Conservation (phyloP, 1,140 invertebrate genomes). For the Halesus radiatus region DNA sequence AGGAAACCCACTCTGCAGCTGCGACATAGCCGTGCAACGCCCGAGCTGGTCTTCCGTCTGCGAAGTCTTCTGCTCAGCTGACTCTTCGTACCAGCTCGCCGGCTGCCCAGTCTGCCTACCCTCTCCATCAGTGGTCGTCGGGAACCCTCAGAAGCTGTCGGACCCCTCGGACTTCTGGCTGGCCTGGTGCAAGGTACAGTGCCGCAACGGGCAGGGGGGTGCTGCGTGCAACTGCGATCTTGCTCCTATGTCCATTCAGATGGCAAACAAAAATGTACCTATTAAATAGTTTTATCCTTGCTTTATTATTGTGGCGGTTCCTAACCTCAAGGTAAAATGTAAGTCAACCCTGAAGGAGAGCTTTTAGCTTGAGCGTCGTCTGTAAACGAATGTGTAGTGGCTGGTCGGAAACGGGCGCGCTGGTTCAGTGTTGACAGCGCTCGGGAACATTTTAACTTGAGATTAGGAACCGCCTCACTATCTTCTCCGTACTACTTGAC, state of each 20-base stretch:
- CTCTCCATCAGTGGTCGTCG: background rate
- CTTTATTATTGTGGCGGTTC: background rate
- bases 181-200: conserved; percentile 63
- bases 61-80: conserved; percentile 59
- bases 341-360: no score
- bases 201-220: conserved; percentile 64
- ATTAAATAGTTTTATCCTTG: background rate
- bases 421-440: no score
- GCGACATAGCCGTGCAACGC: background rate
- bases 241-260: conserved; percentile 57
- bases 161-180: conserved; percentile 59
- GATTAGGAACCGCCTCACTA: no score
- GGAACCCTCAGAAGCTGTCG: background rate
- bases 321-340: background rate
- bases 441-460: no score
- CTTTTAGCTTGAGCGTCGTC: no score
- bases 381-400: no score
- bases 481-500: no score
- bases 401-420: no score
- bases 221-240: conserved; percentile 66
- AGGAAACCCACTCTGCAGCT: conserved; percentile 51
- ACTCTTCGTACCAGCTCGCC: conserved; percentile 53
- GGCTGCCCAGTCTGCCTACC: conserved; percentile 57
- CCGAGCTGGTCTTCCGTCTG: conserved; percentile 59
- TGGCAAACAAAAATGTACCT: background rate